Evolutionary conservation across 2,888 invertebrate genomes (phyloP).

Genomic region (Diloba caeruleocephala): DNA sequence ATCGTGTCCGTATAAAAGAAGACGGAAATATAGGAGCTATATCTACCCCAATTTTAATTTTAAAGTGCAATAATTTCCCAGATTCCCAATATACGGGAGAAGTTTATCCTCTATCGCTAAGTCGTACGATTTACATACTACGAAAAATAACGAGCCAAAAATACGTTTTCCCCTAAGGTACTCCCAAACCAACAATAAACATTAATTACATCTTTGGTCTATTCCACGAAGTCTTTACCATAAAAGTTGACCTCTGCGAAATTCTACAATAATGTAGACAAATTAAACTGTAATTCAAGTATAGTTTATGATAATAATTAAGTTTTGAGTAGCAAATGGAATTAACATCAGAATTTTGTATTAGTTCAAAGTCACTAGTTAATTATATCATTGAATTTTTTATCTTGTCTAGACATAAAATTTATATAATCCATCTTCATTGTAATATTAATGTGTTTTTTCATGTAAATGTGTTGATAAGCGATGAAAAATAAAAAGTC

Average conservation of each 20-base stretch:
- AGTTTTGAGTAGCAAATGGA: conserved; percentile 16
- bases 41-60: too few species aligned
- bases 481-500: background rate
- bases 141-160: conserved; percentile 15
- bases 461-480: too few species aligned
- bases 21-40: too few species aligned
- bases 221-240: conserved; percentile 3
- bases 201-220: conserved; percentile 9
- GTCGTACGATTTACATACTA: background rate
- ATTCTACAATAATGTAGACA: background rate
- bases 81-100: too few species aligned
- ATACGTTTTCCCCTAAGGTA: conserved; percentile 1
- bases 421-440: conserved; percentile 5
- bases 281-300: conserved; percentile 14
- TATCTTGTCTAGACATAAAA: conserved; percentile 19
- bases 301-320: conserved; percentile 26
- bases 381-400: conserved; percentile 23
- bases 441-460: conserved; percentile 1
- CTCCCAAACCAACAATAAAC: conserved; percentile 1
- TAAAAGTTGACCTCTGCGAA: conserved; percentile 7
- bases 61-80: too few species aligned
- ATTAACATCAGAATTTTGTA: conserved; percentile 8
- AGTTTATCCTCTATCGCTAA: too few species aligned
- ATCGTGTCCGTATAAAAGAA: too few species aligned
- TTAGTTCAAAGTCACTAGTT: conserved; percentile 8